Evolutionary conservation across 2,797 vertebrate genomes (phyloP).

Genomic region (Pangasius djambal): DNA sequence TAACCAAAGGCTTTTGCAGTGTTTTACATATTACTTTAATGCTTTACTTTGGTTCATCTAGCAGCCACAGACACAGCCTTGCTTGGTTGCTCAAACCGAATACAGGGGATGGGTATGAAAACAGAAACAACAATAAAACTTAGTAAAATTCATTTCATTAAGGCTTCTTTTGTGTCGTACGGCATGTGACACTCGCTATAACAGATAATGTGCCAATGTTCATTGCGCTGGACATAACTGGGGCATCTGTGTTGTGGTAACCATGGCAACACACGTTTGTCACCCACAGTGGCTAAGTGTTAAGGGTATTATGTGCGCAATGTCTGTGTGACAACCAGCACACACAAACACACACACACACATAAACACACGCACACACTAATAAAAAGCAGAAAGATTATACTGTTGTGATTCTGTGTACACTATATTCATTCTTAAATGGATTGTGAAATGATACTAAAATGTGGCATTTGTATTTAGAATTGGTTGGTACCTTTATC

Average conservation of each 20-base stretch:
- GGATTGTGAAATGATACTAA: background rate
- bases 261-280: constrained; percentile 74
- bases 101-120: background rate
- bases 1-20: background rate
- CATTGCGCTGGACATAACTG: constrained; percentile 66
- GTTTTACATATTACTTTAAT: background rate
- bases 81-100: background rate
- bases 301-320: constrained; percentile 52
- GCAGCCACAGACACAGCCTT: background rate
- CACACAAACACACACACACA: constrained; percentile 22
- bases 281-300: constrained; percentile 71
- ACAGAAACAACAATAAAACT: background rate
- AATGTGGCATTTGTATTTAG: background rate
- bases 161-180: constrained; percentile 1
- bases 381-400: background rate
- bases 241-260: constrained; percentile 79
- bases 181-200: constrained; percentile 39
- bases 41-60: background rate
- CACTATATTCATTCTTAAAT: constrained; percentile 1
- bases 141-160: background rate
- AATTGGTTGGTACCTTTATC: background rate
- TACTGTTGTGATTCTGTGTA: constrained; percentile 2
- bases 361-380: constrained; percentile 23
- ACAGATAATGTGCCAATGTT: constrained; percentile 59
- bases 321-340: constrained; percentile 40